Conservation (phyloP, 1,140 invertebrate genomes). For the Drosophila guanche region DNA sequence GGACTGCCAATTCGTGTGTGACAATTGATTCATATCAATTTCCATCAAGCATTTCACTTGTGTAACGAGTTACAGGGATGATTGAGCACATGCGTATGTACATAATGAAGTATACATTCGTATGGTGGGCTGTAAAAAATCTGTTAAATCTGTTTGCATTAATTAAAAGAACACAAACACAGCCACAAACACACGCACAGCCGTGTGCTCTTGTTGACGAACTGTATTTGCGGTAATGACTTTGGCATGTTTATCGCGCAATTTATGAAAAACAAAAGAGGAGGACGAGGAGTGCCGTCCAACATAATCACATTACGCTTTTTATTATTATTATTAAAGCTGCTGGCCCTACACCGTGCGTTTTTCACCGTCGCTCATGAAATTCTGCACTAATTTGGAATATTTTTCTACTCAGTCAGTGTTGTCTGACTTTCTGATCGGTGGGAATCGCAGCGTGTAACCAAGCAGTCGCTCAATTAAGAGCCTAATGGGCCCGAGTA, state of each 20-base stretch:
- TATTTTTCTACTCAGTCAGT: too few relatives aligned
- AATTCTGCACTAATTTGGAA: too few relatives aligned
- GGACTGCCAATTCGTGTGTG: conserved; percentile 12
- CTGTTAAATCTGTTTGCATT: conserved; percentile 79
- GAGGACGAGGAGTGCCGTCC: conserved; percentile 8
- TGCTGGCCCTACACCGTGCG: too few relatives aligned
- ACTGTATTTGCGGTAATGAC: conserved; percentile 75
- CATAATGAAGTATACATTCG: conserved; percentile 1
- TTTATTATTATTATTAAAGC: too few relatives aligned
- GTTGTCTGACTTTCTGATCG: too few relatives aligned
- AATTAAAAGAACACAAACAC: conserved; percentile 65
- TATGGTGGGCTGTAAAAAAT: conserved; percentile 10
- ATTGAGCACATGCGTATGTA: conserved; percentile 29
- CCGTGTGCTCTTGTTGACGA: conserved; percentile 29
- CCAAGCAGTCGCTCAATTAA: conserved; percentile 54
- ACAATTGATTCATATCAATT: conserved; percentile 81
- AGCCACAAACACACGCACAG: neutral
- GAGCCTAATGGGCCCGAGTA: conserved; percentile 11
- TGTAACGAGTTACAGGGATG: conserved; percentile 60
- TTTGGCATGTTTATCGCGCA: conserved; percentile 69
- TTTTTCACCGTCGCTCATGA: too few relatives aligned
- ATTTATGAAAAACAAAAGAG: conserved; percentile 54
- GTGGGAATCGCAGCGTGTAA: too few relatives aligned
- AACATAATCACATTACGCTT: conserved; percentile 48
- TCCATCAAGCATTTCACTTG: conserved; percentile 70